Conservation (phyloP, 2,797 vertebrate genomes). For the Cossypha dichroa region DNA sequence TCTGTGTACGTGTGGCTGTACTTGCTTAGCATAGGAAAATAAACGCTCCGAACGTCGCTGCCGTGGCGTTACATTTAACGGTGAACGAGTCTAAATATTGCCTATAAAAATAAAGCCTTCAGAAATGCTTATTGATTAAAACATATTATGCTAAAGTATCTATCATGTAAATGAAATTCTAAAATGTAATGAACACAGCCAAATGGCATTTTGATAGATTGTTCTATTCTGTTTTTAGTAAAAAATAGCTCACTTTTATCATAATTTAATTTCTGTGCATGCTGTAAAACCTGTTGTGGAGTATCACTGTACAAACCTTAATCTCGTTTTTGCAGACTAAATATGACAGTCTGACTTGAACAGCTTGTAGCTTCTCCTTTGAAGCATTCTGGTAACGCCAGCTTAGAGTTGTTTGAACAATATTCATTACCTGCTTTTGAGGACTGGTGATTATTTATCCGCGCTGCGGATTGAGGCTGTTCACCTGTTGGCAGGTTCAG, state of each 20-base stretch:
- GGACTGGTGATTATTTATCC: not conserved
- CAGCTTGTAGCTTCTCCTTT: constrained; percentile 38
- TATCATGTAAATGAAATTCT: constrained; percentile 76
- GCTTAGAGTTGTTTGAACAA: constrained; percentile 47
- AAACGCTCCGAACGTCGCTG: constrained; percentile 29
- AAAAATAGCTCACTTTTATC: constrained; percentile 77
- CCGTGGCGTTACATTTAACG: constrained; percentile 5
- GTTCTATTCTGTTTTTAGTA: constrained; percentile 74
- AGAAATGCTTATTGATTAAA: constrained; percentile 75
- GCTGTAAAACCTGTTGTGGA: constrained; percentile 79
- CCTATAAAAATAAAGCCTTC: constrained; percentile 67
- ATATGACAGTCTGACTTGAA: constrained; percentile 54
- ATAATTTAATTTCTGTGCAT: constrained; percentile 75
- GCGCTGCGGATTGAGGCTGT: not conserved
- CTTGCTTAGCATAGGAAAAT: constrained; percentile 45
- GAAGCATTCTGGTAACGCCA: constrained; percentile 32
- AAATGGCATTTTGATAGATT: constrained; percentile 77
- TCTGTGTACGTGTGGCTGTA: constrained; percentile 11
- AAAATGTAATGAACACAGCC: constrained; percentile 70
- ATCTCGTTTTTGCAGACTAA: constrained; percentile 45
- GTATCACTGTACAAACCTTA: constrained; percentile 60
- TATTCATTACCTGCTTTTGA: constrained; percentile 9
- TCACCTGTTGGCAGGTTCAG: constrained; percentile 24
- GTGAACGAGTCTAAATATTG: constrained; percentile 61
- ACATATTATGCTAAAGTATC: constrained; percentile 67